phyloP scores from a whole-genome alignment of 1,140 invertebrate genomes.

The Hyles vespertilio region DNA sequence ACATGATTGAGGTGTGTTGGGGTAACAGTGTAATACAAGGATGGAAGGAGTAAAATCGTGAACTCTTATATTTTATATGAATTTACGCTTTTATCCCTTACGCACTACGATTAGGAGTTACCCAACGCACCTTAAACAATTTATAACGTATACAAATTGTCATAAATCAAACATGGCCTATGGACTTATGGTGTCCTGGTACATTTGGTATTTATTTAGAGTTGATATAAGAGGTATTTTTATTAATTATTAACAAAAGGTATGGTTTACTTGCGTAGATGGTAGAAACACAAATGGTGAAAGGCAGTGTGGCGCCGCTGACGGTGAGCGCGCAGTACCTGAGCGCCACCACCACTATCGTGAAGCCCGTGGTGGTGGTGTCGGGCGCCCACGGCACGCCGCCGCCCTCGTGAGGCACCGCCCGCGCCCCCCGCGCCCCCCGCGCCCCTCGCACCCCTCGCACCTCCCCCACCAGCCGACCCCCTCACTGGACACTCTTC shows the following conservation, averaged over 20 bases:
- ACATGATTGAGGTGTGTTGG: too few relatives aligned
- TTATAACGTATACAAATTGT: background rate
- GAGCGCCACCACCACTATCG: slow-evolving; percentile 55
- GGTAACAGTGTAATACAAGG: too few relatives aligned
- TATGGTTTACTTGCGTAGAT: slow-evolving; percentile 30
- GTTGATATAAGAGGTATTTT: background rate
- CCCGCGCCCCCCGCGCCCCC: slow-evolving; percentile 4
- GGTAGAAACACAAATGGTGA: slow-evolving; percentile 64
- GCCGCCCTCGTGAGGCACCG: slow-evolving; percentile 17
- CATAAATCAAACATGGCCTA: background rate
- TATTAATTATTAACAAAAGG: too few relatives aligned
- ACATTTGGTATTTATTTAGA: background rate
- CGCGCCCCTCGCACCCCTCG: slow-evolving; percentile 21
- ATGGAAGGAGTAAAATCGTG: too few relatives aligned
- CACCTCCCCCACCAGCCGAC: slow-evolving; percentile 5
- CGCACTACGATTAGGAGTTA: too few relatives aligned
- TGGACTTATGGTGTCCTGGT: background rate
- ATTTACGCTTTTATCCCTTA: too few relatives aligned
- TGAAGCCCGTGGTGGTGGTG: slow-evolving; percentile 60
- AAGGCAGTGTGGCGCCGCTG: slow-evolving; percentile 46
- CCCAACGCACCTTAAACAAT: too few relatives aligned
- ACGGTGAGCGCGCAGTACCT: slow-evolving; percentile 61
- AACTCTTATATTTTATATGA: too few relatives aligned
- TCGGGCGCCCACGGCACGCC: slow-evolving; percentile 19
- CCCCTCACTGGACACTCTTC: background rate